Conservation (phyloP, 2,888 invertebrate species). For the Melitaea athalia region DNA sequence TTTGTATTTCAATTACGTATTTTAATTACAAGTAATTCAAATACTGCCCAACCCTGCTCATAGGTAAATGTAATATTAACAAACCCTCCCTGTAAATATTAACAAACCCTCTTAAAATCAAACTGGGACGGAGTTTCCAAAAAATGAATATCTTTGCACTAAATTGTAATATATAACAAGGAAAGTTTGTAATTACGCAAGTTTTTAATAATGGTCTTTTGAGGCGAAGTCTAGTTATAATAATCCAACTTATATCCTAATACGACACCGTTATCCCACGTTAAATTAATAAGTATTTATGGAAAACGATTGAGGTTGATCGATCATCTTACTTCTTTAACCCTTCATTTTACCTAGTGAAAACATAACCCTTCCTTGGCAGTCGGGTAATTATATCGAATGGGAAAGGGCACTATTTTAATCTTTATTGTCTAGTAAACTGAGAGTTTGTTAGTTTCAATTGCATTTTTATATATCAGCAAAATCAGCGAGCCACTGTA, state of each 20-base stretch:
- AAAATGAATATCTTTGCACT: background rate
- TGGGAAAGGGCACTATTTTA: background rate
- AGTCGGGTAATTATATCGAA: too few species aligned
- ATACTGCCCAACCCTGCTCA: conserved; percentile 18
- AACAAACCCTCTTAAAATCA: background rate
- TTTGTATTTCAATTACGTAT: conserved; percentile 51
- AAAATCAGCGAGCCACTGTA: too few species aligned
- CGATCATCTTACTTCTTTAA: background rate
- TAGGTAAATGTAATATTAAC: too few species aligned
- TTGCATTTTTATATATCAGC: too few species aligned
- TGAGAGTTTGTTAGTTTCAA: background rate
- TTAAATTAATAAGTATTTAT: background rate
- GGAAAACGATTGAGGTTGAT: background rate
- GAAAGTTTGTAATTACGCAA: background rate
- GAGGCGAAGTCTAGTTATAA: background rate
- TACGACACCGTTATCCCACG: background rate
- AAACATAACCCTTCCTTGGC: too few species aligned
- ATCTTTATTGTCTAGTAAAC: background rate
- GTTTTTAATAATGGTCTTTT: background rate
- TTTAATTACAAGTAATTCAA: conserved; percentile 42
- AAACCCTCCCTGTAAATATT: too few species aligned
- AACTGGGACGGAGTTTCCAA: background rate
- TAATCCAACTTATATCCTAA: background rate
- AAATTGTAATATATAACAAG: conserved; percentile 1
- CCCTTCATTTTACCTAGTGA: background rate